Evolutionary conservation across 2,113 vertebrate genomes (phyloP).

Genomic region (Martes martes): DNA sequence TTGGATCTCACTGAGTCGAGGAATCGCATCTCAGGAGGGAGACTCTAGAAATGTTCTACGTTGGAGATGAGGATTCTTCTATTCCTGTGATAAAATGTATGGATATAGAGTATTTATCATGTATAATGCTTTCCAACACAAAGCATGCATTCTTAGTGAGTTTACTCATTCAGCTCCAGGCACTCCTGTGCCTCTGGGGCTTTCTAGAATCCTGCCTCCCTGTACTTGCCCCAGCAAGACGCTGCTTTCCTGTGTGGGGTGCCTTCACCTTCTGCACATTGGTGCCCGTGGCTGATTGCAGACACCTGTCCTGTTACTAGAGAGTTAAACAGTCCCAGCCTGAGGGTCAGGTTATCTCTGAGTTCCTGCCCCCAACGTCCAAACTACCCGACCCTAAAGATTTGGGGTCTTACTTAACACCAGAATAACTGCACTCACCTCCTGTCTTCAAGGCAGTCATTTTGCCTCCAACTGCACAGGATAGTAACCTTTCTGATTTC

Average conservation of each 20-base stretch:
- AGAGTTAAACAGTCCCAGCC: neutral
- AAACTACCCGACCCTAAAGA: too few species aligned
- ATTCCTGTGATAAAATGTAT: too few species aligned
- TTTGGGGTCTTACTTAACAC: neutral
- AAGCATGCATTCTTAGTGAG: rapidly evolving
- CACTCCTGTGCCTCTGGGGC: rapidly evolving
- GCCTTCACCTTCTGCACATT: neutral
- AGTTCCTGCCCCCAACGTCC: neutral
- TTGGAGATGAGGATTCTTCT: neutral
- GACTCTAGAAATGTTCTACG: neutral
- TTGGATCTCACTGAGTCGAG: neutral
- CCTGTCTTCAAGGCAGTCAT: neutral
- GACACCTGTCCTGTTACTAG: rapidly evolving
- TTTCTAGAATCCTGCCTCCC: neutral
- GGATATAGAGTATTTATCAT: too few species aligned
- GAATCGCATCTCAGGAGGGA: neutral
- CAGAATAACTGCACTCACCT: neutral
- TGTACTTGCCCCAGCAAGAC: rapidly evolving
- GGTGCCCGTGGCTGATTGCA: rapidly evolving
- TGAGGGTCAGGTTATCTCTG: neutral
- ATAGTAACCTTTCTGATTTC: neutral
- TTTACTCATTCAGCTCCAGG: rapidly evolving
- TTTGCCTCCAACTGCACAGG: neutral
- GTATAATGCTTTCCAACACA: rapidly evolving
- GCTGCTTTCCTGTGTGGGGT: too few species aligned